A percentile compares a stretch with the other conserved stretches of the same genome.
Evolutionary conservation across 2,888 invertebrate species (phyloP).

Genomic region (Fragum fragum): DNA sequence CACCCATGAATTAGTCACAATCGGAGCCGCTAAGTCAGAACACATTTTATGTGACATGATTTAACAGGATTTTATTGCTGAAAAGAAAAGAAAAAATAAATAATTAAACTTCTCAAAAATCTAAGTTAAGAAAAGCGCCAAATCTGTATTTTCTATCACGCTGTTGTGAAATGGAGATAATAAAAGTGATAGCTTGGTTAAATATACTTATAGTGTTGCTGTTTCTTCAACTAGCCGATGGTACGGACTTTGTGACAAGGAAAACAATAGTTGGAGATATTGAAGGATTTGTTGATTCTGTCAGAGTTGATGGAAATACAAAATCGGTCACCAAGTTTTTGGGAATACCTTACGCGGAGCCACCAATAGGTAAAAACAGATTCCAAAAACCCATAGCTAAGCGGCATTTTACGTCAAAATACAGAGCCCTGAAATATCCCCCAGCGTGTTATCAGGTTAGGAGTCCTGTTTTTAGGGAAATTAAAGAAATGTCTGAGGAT

Average conservation of each 20-base stretch:
- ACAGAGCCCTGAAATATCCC: slow-evolving; percentile 14
- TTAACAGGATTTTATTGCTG: too few species aligned
- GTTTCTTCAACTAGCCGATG: background rate
- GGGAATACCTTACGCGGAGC: slow-evolving; percentile 59
- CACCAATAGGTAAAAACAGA: slow-evolving; percentile 45
- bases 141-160: too few species aligned
- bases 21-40: too few species aligned
- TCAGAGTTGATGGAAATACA: slow-evolving; percentile 20
- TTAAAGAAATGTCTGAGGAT: slow-evolving; percentile 34
- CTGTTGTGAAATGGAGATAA: too few species aligned
- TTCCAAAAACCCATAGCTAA: slow-evolving; percentile 51
- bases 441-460: slow-evolving; percentile 36
- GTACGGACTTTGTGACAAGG: slow-evolving; percentile 13
- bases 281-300: slow-evolving; percentile 28
- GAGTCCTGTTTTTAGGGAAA: background rate
- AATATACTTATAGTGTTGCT: too few species aligned
- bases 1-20: too few species aligned
- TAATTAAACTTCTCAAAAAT: too few species aligned
- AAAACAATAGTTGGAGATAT: slow-evolving; percentile 50
- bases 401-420: slow-evolving; percentile 36
- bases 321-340: slow-evolving; percentile 43
- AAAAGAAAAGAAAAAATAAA: too few species aligned
- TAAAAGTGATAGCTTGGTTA: too few species aligned
- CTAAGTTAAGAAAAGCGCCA: too few species aligned
- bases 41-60: too few species aligned